Base-by-base conservation (phyloP, 1,140 invertebrate genomes). In the Nasonia longicornis region DNA sequence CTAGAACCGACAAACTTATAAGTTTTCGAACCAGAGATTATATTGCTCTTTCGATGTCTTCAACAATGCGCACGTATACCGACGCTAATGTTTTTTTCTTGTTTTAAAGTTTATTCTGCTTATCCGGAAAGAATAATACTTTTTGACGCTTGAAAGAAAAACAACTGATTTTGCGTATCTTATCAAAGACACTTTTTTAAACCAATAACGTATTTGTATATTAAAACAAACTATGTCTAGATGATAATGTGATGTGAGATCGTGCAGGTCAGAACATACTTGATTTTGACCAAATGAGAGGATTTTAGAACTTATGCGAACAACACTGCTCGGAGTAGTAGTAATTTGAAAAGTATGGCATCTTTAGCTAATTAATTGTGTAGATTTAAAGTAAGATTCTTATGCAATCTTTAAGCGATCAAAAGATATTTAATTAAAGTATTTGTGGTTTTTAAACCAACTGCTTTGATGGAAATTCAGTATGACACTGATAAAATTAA, bases 101-200 rank as follows among this genome's bases (percentile, higher is more conserved):
- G 52, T 58, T 58, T 58, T 16, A 8, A 58, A 58, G 52, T 20
- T 58, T 58, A 58, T 58, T 58, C 16, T 48, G 16, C 3, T 20
- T 20, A 58, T n/a, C 52, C 6, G 7, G 6, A 58, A 58, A 3
- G 52, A 58, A 66, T n/a, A 66, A 66, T 42, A 12, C 35, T 66
- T 66, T 76, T 66, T 64, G 74, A 76, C 63, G 74, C 73, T 76
- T 14, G n/a, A 31, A 78, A 78, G 42, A 48, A 64, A 63, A 63
- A 26, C 1, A 67, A 67, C 12, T 58, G 7, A 58, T 58, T 58
- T 20, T 58, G 52, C 52, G 20, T 58, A 58, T 20, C 16, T 58
- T 58, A n/a, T 58, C 3, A 52, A 29, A 38, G n/a, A 29, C 69
- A 48, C 6, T 48, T 77, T 77, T 77, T 48, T 69, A 79, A 29